Percentiles rank a stretch among this genome's conserved stretches.
Conservation (phyloP, 2,797 vertebrate genomes). For the Scarus forsteni region DNA sequence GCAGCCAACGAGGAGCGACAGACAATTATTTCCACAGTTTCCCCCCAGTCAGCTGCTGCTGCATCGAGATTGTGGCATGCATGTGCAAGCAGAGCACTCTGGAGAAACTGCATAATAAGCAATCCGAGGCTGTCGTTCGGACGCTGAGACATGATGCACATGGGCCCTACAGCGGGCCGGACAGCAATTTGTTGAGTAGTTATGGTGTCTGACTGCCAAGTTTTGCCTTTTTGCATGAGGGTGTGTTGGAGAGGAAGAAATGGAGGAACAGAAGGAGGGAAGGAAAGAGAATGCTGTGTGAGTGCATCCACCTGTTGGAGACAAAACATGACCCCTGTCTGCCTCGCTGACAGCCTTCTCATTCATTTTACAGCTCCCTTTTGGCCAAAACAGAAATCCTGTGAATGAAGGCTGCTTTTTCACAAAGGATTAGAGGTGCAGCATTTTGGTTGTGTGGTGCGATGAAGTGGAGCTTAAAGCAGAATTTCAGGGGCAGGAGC, state of each 20-base stretch:
- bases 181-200: conserved; percentile 76
- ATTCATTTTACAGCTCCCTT: conserved; percentile 19
- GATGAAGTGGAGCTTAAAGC: too few relatives aligned
- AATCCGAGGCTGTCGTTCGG: conserved; percentile 68
- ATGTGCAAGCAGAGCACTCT: conserved; percentile 73
- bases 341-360: conserved; percentile 11
- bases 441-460: too few relatives aligned
- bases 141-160: conserved; percentile 65
- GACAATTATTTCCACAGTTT: conserved; percentile 76
- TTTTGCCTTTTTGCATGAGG: conserved; percentile 21
- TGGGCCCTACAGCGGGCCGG: conserved; percentile 53
- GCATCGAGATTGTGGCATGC: conserved; percentile 61
- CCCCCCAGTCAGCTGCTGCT: conserved; percentile 72
- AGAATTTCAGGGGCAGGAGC: too few relatives aligned
- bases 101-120: conserved; percentile 77
- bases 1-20: conserved; percentile 74
- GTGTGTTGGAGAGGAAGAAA: conserved; percentile 17
- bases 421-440: too few relatives aligned
- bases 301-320: conserved; percentile 49
- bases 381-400: conserved; percentile 14
- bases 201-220: conserved; percentile 68
- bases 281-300: neutral
- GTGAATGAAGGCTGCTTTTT: too few relatives aligned
- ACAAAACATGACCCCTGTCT: conserved; percentile 51
- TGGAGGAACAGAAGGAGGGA: neutral